Percentiles rank a stretch among this genome's conserved stretches.
Evolutionary conservation across 1,140 invertebrate genomes (phyloP).

Genomic region (Rhizoglyphus robini): DNA sequence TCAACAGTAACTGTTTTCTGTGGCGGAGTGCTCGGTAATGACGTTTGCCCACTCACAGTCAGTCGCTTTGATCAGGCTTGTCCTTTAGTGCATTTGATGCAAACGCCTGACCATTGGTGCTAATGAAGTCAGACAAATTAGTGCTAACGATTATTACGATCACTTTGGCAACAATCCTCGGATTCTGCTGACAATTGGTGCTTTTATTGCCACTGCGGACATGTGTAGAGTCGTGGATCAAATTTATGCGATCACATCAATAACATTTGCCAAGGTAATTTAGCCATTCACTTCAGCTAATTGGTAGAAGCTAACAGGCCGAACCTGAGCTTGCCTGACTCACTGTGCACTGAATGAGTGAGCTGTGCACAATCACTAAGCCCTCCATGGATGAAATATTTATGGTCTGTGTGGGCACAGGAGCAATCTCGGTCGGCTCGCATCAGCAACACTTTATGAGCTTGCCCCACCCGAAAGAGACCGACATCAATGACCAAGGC

Average conservation of each 20-base stretch:
- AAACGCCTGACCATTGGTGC: neutral
- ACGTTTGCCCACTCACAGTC: neutral
- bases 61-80: neutral
- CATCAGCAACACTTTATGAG: neutral
- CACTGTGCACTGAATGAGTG: neutral
- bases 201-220: too few relatives aligned
- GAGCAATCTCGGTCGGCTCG: neutral
- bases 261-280: neutral
- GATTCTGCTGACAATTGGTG: too few relatives aligned
- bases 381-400: neutral
- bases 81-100: neutral
- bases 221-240: neutral
- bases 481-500: neutral
- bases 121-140: neutral
- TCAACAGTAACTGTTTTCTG: too few relatives aligned
- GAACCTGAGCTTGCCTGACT: neutral
- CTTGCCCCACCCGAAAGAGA: neutral
- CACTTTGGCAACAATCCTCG: neutral
- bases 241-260: neutral
- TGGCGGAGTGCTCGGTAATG: neutral
- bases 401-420: neutral
- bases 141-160: neutral
- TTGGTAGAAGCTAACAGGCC: neutral
- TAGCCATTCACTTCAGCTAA: neutral
- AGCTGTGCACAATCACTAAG: neutral